These are phyloP conservation scores for Temnothorax unifasciatus DNA, from an alignment of 2,888 invertebrate species.

Conservation along the genomic window DNA sequence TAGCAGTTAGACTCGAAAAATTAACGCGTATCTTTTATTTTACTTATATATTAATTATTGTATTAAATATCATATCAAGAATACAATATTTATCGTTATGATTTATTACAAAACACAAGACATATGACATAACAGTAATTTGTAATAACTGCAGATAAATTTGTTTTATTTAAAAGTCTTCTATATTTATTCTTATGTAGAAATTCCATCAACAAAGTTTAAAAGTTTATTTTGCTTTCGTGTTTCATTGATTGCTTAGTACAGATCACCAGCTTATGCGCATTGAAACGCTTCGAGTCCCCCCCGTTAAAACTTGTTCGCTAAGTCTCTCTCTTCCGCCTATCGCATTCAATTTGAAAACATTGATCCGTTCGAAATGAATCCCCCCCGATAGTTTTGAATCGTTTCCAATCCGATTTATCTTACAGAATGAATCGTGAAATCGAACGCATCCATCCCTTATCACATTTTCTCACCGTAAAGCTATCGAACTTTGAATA, in stretches of 20 bases:
- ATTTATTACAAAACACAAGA: background rate
- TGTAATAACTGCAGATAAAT: background rate
- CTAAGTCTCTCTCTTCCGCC: constrained; percentile 54
- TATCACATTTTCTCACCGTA: constrained; percentile 33
- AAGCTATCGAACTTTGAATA: constrained; percentile 13
- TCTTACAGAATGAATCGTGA: constrained; percentile 32
- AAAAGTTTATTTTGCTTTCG: constrained; percentile 16
- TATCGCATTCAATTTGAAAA: constrained; percentile 54
- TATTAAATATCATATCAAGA: background rate
- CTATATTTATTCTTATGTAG: background rate
- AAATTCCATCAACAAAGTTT: constrained; percentile 1
- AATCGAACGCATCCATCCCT: constrained; percentile 25
- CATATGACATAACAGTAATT: background rate
- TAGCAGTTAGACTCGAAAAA: background rate
- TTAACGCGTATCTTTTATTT: background rate
- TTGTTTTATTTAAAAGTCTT: background rate
- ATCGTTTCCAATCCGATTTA: constrained; percentile 52
- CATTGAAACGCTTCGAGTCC: constrained; percentile 41
- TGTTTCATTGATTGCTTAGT: constrained; percentile 38
- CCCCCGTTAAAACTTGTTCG: constrained; percentile 49
- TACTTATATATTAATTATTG: background rate
- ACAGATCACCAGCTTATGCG: constrained; percentile 49
- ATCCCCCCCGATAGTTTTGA: constrained; percentile 48
- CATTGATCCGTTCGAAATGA: constrained; percentile 50
- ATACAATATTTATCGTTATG: background rate